Conservation (phyloP, 2,888 invertebrate genomes). For the Dinocampus coccinellae region DNA sequence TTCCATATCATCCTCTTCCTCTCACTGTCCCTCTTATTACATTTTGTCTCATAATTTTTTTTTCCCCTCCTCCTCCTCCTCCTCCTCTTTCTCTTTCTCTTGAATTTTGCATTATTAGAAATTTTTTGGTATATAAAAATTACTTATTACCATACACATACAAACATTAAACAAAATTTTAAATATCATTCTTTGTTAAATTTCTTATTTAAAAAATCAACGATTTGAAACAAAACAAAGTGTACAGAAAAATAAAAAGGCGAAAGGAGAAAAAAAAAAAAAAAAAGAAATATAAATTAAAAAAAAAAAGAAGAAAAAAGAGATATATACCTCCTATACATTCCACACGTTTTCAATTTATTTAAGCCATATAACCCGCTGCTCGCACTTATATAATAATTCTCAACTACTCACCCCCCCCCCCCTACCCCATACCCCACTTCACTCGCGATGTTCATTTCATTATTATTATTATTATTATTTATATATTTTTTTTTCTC, state of each 20-base stretch:
- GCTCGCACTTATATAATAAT: slow-evolving; percentile 65
- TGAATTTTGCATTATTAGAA: too few relatives aligned
- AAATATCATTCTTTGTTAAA: too few relatives aligned
- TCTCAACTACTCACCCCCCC: slow-evolving; percentile 51
- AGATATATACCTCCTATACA: neutral
- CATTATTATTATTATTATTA: too few relatives aligned
- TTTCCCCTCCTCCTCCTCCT: too few relatives aligned
- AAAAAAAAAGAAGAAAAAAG: neutral
- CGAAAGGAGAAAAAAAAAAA: neutral
- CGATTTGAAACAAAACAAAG: too few relatives aligned
- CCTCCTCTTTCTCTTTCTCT: too few relatives aligned
- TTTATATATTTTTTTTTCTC: too few relatives aligned
- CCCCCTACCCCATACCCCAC: slow-evolving; percentile 35
- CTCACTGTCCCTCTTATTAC: neutral
- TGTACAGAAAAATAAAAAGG: neutral
- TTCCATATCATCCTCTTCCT: neutral
- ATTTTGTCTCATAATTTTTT: too few relatives aligned
- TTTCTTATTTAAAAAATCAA: too few relatives aligned
- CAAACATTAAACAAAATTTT: too few relatives aligned
- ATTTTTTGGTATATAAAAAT: too few relatives aligned
- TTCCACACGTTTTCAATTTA: slow-evolving; percentile 51
- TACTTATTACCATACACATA: too few relatives aligned
- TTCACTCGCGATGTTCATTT: slow-evolving; percentile 68
- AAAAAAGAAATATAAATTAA: neutral
- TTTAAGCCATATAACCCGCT: slow-evolving; percentile 52